A percentile compares a stretch with the other conserved stretches of the same genome.
Conservation (phyloP, 1,140 invertebrate genomes). For the Teleogryllus occipitalis region DNA sequence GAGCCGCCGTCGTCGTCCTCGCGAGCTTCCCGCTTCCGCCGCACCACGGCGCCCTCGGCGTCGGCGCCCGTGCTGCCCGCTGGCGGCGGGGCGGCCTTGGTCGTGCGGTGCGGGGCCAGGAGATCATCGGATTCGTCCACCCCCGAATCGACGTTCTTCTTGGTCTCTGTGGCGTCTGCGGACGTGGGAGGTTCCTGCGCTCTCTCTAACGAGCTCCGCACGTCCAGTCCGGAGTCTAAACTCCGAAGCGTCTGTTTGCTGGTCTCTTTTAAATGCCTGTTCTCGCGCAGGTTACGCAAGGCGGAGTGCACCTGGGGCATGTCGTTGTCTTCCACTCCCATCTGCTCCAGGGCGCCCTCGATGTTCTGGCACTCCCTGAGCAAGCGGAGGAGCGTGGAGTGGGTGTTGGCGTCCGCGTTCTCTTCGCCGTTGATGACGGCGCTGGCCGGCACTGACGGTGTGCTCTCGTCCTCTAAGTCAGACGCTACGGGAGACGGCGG, state of each 20-base stretch:
- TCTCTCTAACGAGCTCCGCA: background rate
- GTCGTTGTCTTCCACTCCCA: background rate
- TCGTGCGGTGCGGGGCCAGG: background rate
- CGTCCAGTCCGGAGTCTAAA: background rate
- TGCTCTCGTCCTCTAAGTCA: background rate
- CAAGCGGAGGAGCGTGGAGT: slow-evolving; percentile 32
- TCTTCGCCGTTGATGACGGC: slow-evolving; percentile 23
- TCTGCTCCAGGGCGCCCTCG: background rate
- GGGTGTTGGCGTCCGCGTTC: slow-evolving; percentile 28
- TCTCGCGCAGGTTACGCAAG: background rate
- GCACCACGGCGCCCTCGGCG: too few species aligned
- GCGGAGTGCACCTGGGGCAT: background rate
- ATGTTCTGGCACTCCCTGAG: slow-evolving; percentile 25
- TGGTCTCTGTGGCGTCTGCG: background rate
- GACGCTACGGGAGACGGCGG: background rate
- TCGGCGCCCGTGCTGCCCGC: too few species aligned
- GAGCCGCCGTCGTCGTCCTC: background rate
- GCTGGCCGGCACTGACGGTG: background rate
- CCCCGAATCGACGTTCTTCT: background rate
- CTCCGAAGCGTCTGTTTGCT: background rate
- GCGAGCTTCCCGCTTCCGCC: too few species aligned
- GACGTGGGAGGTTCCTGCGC: too few species aligned
- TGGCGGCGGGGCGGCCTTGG: too few species aligned
- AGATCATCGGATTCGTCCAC: background rate
- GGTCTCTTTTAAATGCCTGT: background rate